Evolutionary conservation across 1,140 invertebrate species (phyloP), one percentile per base, ranked within the genome.

Genomic region (Chymomyza costata): DNA sequence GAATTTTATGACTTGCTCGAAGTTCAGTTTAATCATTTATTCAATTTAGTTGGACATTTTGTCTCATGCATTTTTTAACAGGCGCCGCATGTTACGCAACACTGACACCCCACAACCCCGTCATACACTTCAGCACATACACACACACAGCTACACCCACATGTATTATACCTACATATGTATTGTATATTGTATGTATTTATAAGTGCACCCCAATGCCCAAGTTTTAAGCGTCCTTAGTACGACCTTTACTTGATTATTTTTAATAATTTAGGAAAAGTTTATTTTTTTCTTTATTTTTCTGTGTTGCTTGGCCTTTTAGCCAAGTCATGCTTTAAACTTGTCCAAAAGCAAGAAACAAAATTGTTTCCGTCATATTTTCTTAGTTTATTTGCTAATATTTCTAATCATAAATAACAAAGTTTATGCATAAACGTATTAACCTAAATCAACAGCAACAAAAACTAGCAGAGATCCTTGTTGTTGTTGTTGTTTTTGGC

Each of bases 381-480:
- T 10, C 16, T 47, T 30, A 67, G 39, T 58, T 46, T 67, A 65
- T 70, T 60, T 64, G 44, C 48, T 60, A 65, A 65, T 70, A 76
- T 70, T 78, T 56, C 63, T 65, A 63, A 76, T 70, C 71, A 78
- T 76, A 76, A 76, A 76, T 76, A 76, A 70, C 74, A 76, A 78
- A 76, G 71, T 76, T 76, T 76, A 76, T 76, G 71, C 65, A 76
- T 76, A 76, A 76, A 76, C 70, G 71, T 70, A 78, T 76, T 76
- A 78, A 63, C 57, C 66, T 67, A 71, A 78, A 70, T 69, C 70
- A 69, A 69, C 71, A 78, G 41, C 40, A 59, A 57, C 50, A 60
- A 40, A 35, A 45, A 31, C 14, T 19, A 32, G 15, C n/a, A 21
- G 17, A 8, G 0, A 13, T 3, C 11, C 2, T n/a, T 34, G 21